These are phyloP conservation scores for Yoshiicerus persimilis DNA, from an alignment of 1,140 invertebrate species.

Conservation along the genomic window DNA sequence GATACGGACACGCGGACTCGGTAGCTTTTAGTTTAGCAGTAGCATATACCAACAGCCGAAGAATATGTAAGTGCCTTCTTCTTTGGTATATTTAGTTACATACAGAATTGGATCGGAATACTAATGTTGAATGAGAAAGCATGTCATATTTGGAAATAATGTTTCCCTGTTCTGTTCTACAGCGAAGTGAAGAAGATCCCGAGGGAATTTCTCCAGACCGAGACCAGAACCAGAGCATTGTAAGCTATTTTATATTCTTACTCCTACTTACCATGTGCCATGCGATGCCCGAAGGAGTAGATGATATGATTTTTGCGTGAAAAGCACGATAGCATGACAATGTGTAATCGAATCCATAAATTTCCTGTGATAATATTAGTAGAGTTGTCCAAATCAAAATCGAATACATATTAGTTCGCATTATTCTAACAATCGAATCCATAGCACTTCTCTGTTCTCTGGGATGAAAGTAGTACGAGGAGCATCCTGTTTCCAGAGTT, in stretches of 20 bases:
- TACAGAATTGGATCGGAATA: not conserved
- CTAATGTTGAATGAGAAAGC: constrained; percentile 8
- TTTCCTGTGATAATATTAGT: constrained; percentile 47
- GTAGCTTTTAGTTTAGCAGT: not conserved
- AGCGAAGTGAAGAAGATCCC: constrained; percentile 18
- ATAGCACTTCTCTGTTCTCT: too few relatives aligned
- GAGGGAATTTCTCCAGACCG: constrained; percentile 33
- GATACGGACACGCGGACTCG: not conserved
- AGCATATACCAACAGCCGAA: not conserved
- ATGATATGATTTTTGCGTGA: constrained; percentile 44
- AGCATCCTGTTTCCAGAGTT: not conserved
- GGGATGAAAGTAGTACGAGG: too few relatives aligned
- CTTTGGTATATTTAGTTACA: not conserved
- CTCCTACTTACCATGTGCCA: not conserved
- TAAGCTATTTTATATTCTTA: not conserved
- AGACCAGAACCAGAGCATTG: not conserved
- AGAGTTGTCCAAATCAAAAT: constrained; percentile 41
- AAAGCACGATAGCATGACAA: constrained; percentile 35
- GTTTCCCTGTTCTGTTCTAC: not conserved
- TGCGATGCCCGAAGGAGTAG: not conserved
- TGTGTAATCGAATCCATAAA: constrained; percentile 47
- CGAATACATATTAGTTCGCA: constrained; percentile 7
- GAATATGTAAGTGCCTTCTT: too few relatives aligned
- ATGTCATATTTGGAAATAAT: constrained; percentile 16
- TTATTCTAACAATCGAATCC: not conserved